A percentile compares a stretch with the other conserved stretches of the same genome.
These are phyloP conservation scores for Gastrophysa polygoni DNA, from an alignment of 2,888 invertebrate species.

Conservation along the genomic window DNA sequence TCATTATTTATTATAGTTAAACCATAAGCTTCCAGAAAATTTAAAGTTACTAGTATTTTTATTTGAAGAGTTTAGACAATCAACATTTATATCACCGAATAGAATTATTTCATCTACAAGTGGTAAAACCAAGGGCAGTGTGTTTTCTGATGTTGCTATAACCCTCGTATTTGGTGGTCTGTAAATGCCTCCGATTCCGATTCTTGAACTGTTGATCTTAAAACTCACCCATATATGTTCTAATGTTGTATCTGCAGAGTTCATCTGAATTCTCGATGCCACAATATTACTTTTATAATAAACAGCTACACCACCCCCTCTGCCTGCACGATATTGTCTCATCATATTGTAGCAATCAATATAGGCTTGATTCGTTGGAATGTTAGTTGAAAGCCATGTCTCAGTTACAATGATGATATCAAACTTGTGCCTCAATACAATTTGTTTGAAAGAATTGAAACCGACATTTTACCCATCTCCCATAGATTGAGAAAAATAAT, in stretches of 20 bases:
- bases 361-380: too few species aligned
- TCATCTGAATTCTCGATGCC: not conserved
- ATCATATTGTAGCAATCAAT: too few species aligned
- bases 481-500: too few species aligned
- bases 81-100: not conserved
- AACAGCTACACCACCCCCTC: constrained; percentile 11
- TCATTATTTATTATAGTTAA: constrained; percentile 8
- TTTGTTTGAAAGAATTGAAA: too few species aligned
- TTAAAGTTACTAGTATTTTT: not conserved
- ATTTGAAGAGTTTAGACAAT: not conserved
- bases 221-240: not conserved
- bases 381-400: too few species aligned
- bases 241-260: not conserved
- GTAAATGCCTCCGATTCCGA: not conserved
- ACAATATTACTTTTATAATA: not conserved
- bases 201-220: not conserved
- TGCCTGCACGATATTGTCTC: not conserved
- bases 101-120: constrained; percentile 1
- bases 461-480: too few species aligned
- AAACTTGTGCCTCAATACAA: too few species aligned
- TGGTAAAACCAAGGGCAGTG: not conserved
- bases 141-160: not conserved
- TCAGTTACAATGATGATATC: too few species aligned
- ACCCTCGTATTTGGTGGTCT: not conserved
- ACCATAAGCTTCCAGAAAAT: not conserved